A percentile compares a stretch with the other conserved stretches of the same genome.
phyloP scores from a whole-genome alignment of 1,140 invertebrate genomes.

The Zaprionus inermis region DNA sequence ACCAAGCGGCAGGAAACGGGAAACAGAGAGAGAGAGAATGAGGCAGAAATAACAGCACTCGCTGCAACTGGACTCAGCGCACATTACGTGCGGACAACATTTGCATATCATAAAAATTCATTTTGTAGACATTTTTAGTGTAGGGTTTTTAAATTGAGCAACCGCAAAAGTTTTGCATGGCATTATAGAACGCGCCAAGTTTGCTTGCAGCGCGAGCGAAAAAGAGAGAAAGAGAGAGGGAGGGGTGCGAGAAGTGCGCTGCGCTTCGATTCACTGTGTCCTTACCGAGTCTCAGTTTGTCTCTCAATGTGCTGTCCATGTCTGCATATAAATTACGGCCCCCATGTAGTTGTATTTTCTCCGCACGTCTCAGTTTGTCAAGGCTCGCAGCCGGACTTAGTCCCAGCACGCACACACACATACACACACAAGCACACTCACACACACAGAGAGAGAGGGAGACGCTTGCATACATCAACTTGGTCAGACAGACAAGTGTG shows the following conservation, averaged over 20 bases:
- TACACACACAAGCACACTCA: conserved; percentile 21
- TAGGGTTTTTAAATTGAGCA: conserved; percentile 79
- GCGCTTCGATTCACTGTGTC: conserved; percentile 48
- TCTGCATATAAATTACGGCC: conserved; percentile 78
- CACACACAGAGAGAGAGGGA: conserved; percentile 45
- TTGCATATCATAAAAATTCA: conserved; percentile 82
- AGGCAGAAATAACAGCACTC: not conserved
- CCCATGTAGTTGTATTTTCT: conserved; percentile 77
- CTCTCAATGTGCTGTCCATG: conserved; percentile 73
- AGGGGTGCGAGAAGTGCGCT: conserved; percentile 42
- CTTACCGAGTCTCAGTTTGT: conserved; percentile 40
- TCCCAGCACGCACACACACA: not conserved
- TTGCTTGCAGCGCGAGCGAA: conserved; percentile 38
- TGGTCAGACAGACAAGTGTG: conserved; percentile 58
- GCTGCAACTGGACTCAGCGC: conserved; percentile 11
- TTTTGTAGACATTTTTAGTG: conserved; percentile 73
- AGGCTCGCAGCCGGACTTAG: conserved; percentile 17
- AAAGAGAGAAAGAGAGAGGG: not conserved
- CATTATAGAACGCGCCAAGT: conserved; percentile 57
- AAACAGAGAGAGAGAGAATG: not conserved
- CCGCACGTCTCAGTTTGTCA: conserved; percentile 72
- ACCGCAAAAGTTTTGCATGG: conserved; percentile 78
- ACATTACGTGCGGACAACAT: conserved; percentile 46
- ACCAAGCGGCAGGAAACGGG: not conserved
- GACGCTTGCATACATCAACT: conserved; percentile 62